These are phyloP conservation scores for Silurus asotus DNA, from an alignment of 2,113 vertebrate species.

Conservation along the genomic window DNA sequence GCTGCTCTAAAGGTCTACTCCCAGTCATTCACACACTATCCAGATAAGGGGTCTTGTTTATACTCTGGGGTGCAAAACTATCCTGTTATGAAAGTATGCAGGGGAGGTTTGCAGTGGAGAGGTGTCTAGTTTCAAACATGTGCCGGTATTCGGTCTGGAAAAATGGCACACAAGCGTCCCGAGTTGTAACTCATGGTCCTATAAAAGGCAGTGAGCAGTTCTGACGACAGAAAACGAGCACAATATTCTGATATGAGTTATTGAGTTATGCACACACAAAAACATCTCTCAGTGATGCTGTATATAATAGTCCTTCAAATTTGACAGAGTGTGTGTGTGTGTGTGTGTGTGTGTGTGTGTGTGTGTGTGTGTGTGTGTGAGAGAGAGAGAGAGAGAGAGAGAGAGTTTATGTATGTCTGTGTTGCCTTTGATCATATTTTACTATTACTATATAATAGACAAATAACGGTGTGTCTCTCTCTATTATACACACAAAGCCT, in stretches of 20 bases:
- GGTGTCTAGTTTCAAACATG: background rate
- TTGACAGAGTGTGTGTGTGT: constrained; percentile 1
- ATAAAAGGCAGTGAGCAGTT: constrained; percentile 51
- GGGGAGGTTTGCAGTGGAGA: background rate
- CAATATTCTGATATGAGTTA: constrained; percentile 50
- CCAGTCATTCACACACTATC: background rate
- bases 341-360: background rate
- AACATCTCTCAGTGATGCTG: background rate
- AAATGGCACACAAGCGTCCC: background rate
- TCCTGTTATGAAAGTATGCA: background rate
- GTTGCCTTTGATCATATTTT: background rate
- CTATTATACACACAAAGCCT: background rate
- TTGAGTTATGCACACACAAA: constrained; percentile 49
- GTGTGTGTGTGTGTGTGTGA: background rate
- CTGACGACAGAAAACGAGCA: constrained; percentile 38
- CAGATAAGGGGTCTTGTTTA: background rate
- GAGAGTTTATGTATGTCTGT: background rate
- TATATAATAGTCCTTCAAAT: background rate
- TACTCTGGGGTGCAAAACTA: background rate
- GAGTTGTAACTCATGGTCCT: background rate
- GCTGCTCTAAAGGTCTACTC: background rate
- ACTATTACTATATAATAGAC: background rate
- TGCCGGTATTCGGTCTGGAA: background rate
- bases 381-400: no score
- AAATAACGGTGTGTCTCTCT: background rate